Conservation (phyloP, 1,140 invertebrate species). For the Galleria mellonella region DNA sequence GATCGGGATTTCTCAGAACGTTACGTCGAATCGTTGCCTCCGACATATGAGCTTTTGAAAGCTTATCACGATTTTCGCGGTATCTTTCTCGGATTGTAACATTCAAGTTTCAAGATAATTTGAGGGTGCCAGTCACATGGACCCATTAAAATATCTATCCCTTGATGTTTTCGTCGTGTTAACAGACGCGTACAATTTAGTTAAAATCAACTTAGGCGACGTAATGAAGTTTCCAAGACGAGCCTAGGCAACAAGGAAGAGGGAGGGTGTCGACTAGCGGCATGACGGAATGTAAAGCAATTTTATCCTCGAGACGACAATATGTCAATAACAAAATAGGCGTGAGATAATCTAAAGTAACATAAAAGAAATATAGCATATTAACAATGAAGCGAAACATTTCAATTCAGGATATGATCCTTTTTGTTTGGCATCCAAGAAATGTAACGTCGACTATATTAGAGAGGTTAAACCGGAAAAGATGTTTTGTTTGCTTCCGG, state of each 20-base stretch:
- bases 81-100: constrained; percentile 8
- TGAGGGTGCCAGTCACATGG: background rate
- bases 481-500: constrained; percentile 13
- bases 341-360: no score
- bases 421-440: background rate
- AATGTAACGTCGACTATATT: constrained; percentile 4
- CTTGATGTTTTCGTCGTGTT: background rate
- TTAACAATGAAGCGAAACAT: background rate
- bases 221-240: constrained; percentile 11
- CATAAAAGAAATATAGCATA: background rate
- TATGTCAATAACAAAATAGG: constrained; percentile 2
- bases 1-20: constrained; percentile 51
- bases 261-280: background rate
- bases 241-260: constrained; percentile 8
- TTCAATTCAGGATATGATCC: constrained; percentile 1
- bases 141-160: background rate
- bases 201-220: constrained; percentile 13
- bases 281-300: constrained; percentile 9
- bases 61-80: constrained; percentile 38
- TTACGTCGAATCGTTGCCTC: constrained; percentile 25
- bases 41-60: constrained; percentile 19
- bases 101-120: constrained; percentile 9
- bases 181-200: constrained; percentile 1
- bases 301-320: constrained; percentile 2
- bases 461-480: constrained; percentile 8